Conservation (phyloP, 2,888 invertebrate genomes). For the Tolmerus cingulatus region DNA sequence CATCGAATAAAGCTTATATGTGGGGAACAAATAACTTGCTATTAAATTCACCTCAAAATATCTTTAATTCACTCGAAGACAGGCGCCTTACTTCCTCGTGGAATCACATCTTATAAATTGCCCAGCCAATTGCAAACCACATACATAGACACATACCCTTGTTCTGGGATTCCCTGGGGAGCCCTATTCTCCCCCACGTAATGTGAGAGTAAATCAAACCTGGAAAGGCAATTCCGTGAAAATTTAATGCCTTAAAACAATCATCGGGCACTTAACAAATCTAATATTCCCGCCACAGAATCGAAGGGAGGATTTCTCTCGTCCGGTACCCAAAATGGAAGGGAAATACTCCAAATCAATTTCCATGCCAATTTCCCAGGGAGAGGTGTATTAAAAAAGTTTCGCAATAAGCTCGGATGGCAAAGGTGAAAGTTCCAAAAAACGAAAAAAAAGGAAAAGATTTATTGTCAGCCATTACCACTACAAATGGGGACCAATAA, state of each 20-base stretch:
- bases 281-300: constrained; percentile 33
- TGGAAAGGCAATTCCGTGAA: neutral
- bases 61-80: neutral
- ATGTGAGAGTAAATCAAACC: neutral
- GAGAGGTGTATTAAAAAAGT: constrained; percentile 47
- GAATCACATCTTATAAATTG: neutral
- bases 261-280: constrained; percentile 31
- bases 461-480: constrained; percentile 47
- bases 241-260: constrained; percentile 34
- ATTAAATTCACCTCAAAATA: neutral
- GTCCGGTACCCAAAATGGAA: neutral
- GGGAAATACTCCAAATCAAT: constrained; percentile 15
- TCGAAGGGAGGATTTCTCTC: neutral
- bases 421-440: constrained; percentile 42
- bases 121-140: neutral
- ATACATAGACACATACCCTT: neutral
- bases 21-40: neutral
- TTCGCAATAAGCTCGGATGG: constrained; percentile 43
- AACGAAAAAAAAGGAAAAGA: neutral
- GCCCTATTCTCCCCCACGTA: neutral
- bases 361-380: constrained; percentile 24
- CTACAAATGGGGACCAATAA: constrained; percentile 48
- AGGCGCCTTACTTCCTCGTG: neutral
- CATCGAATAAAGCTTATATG: neutral
- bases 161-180: neutral